Evolutionary conservation across 37 sponge, comb jelly and placozoan genomes (phyloP), one percentile per base, ranked within the genome.

Genomic region (Theonella swinhoei): DNA sequence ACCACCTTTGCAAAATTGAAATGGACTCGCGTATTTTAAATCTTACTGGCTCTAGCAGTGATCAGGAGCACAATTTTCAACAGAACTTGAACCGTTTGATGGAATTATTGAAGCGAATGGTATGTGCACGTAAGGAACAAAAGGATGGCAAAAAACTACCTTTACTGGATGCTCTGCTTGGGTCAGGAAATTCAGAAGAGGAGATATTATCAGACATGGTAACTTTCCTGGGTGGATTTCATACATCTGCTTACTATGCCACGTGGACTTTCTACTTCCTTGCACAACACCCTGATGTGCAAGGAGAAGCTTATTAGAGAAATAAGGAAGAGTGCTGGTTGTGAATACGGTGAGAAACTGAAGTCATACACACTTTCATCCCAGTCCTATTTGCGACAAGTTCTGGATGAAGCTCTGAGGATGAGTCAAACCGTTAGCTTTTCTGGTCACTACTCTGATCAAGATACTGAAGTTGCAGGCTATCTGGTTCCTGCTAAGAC

Each of bases 401-500:
- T 81, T 81, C 8, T 81, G 17, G 82, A 81, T 70, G 82, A 81
- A 40, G 58, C 82, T 34, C 23, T 81, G 29, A 71, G 82, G n/a
- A 24, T 69, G 34, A 81, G 82, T 66, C 3, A 59, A 0, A 70
- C 72, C 1, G 61, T 68, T 19, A 4, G 59, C 24, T 81, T 81
- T 42, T 24, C 42, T 58, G 82, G 58, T 8, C 77, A 84, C 38
- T 75, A 28, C 31, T 67, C 58, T 17, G 60, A 84, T 64, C n/a
- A 84, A 64, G 85, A 84, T 33, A 22, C 35, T 14, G 35, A 66
- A 36, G 36, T 84, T 0, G 77, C 37, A 65, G 85, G 76, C 29
- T 84, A 84, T 68, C n/a, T 14, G 64, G 59, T 84, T 24, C 85
- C 85, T 11, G 85, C 85, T 28, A 64, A 76, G 24, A 84, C 85